Percentiles rank a stretch among this genome's conserved stretches.
phyloP scores from a whole-genome alignment of 2,113 vertebrate species.

The Dipodomys merriami region DNA sequence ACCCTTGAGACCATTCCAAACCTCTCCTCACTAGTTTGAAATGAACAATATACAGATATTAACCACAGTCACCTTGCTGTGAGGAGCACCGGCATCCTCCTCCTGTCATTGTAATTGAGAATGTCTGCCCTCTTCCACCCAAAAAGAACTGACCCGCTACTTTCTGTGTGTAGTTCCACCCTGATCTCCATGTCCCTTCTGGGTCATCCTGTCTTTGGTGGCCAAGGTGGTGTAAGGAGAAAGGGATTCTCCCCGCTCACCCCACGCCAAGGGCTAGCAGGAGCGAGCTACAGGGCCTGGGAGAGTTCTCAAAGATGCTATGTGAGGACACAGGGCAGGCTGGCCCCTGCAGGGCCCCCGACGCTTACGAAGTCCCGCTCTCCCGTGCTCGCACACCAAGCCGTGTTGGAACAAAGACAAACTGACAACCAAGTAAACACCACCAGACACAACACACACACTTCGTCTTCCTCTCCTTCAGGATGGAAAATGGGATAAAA shows the following conservation, averaged over 20 bases:
- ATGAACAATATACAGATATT: not conserved
- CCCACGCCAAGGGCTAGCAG: not conserved
- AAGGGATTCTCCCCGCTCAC: not conserved
- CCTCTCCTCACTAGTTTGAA: not conserved
- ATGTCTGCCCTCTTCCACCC: not conserved
- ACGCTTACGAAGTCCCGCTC: not conserved
- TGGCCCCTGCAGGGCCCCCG: not conserved
- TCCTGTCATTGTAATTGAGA: not conserved
- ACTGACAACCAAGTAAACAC: constrained; percentile 65
- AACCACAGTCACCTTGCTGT: not conserved
- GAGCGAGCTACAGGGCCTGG: not conserved
- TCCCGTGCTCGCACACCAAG: constrained; percentile 6
- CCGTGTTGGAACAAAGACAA: constrained; percentile 45
- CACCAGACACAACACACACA: not conserved
- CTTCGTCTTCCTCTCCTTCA: constrained; percentile 53
- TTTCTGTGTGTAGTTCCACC: not conserved
- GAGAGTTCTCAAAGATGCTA: not conserved
- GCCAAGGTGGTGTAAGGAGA: not conserved
- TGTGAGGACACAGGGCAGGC: no score
- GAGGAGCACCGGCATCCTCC: not conserved
- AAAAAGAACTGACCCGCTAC: not conserved
- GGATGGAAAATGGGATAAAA: constrained; percentile 57
- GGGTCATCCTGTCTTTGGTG: not conserved
- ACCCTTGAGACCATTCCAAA: not conserved
- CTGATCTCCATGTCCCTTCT: not conserved